A percentile compares a stretch with the other conserved stretches of the same genome.
These are phyloP conservation scores for Epinotia ramella DNA, from an alignment of 2,888 invertebrate genomes.

Conservation along the genomic window DNA sequence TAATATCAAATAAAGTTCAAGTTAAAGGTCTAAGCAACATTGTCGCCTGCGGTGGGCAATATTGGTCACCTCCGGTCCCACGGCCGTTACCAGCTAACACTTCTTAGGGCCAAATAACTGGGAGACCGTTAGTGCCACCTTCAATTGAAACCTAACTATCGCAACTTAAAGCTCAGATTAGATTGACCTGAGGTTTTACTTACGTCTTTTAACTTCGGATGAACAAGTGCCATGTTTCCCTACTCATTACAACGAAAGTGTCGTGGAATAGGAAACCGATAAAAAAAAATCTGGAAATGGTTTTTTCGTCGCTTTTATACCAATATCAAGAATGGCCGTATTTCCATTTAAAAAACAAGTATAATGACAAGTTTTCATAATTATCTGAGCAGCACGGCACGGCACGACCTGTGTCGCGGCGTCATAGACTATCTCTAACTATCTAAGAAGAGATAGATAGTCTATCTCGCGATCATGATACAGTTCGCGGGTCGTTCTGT, in stretches of 20 bases:
- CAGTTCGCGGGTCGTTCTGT: no score
- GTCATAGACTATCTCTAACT: no score
- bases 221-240: constrained; percentile 23
- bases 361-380: no score
- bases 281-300: no score
- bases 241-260: constrained; percentile 37
- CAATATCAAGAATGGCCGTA: no score
- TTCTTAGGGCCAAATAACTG: not conserved
- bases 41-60: constrained; percentile 40
- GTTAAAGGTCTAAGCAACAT: constrained; percentile 21
- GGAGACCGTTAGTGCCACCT: not conserved
- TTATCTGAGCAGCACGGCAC: no score
- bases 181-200: not conserved
- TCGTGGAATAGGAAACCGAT: constrained; percentile 26
- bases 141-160: not conserved
- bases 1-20: constrained; percentile 31
- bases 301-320: no score
- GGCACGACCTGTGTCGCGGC: no score
- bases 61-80: constrained; percentile 43
- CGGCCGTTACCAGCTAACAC: constrained; percentile 18
- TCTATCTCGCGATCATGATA: no score
- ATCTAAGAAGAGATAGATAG: no score
- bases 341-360: no score
- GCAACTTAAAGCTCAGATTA: not conserved
- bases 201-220: not conserved